Evolutionary conservation across 2,113 vertebrate genomes (phyloP), one percentile per base, ranked within the genome.

Genomic region (Nibea albiflora): DNA sequence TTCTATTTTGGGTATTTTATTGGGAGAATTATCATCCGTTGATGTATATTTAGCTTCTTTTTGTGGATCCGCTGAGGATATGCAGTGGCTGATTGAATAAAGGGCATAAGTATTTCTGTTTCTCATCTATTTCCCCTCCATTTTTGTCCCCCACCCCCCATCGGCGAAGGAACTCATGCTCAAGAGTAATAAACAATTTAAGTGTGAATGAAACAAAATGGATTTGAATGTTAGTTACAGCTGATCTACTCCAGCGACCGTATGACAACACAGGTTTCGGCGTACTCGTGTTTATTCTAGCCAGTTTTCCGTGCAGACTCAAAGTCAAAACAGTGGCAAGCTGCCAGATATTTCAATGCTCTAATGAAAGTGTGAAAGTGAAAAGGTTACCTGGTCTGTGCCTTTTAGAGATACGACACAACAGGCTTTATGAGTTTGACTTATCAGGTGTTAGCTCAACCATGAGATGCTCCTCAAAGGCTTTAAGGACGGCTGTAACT

Each of bases 21-120:
- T 89, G 63, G 71, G 42, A 85, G 81, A 85, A 94, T 93, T 83
- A 91, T 93, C 76, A 84, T 89, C 84, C 88, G 75, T 75, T 92
- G 92, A 90, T 89, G 77, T 87, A 87, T 88, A 84, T 90, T 93
- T 92, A 92, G 88, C 50, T 80, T 62, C 71, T 54, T 80, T 80
- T 56, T 81, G 65, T 72, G 20, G 26, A 84, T 65, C 76, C 77
- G 20, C 85, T 22, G 61, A 78, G 87, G 87, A 75, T 76, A 66
- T 81, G 46, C 62, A 54, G 53, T n/a, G 84, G 76, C 60, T 89
- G 76, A 92, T 88, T 88, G 89, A 91, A 87, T 93, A 88, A 90
- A 89, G 63, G 79, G 66, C 57, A 52, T 78, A 52, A 54, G 46
- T 68, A 61, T 78, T 89, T 92, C 85, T 64, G 57, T 85, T 88